Percentiles rank a stretch among this genome's conserved stretches.
Conservation (phyloP, 2,797 vertebrate species). For the Sparus aurata region DNA sequence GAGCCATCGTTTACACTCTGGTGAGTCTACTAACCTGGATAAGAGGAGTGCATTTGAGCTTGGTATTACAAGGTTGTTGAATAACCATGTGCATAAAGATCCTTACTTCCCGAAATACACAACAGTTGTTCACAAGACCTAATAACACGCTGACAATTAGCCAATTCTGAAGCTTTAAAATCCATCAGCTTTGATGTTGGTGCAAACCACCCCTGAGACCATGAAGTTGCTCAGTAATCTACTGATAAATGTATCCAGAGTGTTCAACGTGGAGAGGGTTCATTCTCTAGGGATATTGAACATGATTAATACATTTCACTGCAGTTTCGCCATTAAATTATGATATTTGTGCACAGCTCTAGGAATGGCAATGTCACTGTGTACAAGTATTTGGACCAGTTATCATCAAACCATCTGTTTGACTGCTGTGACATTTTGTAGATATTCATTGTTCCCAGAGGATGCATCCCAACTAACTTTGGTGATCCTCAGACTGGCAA, state of each 20-base stretch:
- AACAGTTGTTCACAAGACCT: background rate
- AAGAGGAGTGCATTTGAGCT: conserved; percentile 3
- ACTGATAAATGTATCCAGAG: background rate
- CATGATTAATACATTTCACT: background rate
- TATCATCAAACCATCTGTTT: no score
- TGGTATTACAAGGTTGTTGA: conserved; percentile 10
- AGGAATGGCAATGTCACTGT: background rate
- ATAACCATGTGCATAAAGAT: conserved; percentile 10
- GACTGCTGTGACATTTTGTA: no score
- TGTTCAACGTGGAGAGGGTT: background rate
- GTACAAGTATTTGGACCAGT: no score
- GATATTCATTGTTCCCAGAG: background rate
- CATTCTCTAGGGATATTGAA: conserved; percentile 1
- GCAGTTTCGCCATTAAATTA: no score
- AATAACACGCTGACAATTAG: background rate
- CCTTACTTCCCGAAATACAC: background rate
- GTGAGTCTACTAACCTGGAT: conserved; percentile 83
- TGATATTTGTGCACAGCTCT: background rate
- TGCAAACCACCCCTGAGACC: no score
- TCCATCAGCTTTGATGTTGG: background rate
- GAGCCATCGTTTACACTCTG: conserved; percentile 93
- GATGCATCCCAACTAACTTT: background rate
- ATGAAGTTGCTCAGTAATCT: no score
- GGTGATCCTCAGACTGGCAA: background rate
- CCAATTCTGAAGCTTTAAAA: background rate